These are phyloP conservation scores for Solea solea DNA, from an alignment of 2,113 vertebrate species.

Conservation along the genomic window DNA sequence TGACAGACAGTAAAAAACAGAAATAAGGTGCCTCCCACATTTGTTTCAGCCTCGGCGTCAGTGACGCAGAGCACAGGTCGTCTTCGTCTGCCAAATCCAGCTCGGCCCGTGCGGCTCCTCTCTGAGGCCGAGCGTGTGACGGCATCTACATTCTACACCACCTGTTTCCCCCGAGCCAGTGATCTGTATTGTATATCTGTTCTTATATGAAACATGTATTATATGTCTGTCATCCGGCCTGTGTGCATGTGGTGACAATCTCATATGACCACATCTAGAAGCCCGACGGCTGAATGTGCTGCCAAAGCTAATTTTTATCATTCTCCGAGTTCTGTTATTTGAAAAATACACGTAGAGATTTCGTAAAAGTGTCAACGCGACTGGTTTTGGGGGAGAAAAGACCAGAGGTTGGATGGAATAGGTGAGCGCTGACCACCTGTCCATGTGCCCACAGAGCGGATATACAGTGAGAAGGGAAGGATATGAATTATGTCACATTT, in stretches of 20 bases:
- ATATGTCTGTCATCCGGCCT: constrained; percentile 20
- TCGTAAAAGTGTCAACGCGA: no score
- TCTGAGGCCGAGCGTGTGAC: constrained; percentile 4
- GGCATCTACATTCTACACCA: constrained; percentile 20
- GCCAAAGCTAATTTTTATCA: neutral
- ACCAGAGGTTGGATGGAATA: neutral
- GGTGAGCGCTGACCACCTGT: constrained; percentile 14
- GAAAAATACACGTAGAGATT: no score
- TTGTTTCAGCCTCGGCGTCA: constrained; percentile 3
- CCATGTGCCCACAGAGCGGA: constrained; percentile 15
- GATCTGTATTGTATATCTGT: constrained; percentile 19
- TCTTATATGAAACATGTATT: constrained; percentile 28
- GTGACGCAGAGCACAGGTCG: neutral
- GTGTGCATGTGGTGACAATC: constrained; percentile 16
- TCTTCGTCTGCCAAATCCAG: constrained; percentile 1
- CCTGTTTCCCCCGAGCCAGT: constrained; percentile 20
- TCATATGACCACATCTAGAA: constrained; percentile 21
- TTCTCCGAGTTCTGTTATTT: neutral
- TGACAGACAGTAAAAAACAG: no score
- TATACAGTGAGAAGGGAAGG: constrained; percentile 47
- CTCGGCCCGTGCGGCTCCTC: neutral
- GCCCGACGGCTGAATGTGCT: neutral
- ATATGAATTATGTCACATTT: constrained; percentile 66
- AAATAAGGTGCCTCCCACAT: neutral
- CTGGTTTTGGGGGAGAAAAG: neutral